phyloP scores from a whole-genome alignment of 2,113 vertebrate genomes.

The Forbesichthys agassizii region DNA sequence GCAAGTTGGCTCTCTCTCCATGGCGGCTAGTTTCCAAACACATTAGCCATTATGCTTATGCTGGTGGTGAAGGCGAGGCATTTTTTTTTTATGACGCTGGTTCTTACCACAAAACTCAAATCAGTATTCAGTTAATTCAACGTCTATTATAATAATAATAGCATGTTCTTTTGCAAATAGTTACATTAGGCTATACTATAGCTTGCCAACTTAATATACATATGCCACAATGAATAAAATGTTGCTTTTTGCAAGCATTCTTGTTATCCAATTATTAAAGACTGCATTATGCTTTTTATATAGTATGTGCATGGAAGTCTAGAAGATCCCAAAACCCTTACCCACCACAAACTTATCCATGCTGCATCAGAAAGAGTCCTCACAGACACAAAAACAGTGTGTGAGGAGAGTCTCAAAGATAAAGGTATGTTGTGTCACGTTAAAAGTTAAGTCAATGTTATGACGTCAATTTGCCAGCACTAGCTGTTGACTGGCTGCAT shows the following conservation, averaged over 20 bases:
- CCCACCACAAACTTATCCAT: conserved; percentile 93
- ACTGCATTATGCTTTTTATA: conserved; percentile 21
- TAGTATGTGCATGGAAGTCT: conserved; percentile 88
- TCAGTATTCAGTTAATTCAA: conserved; percentile 31
- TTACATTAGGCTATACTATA: background rate
- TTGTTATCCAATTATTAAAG: background rate
- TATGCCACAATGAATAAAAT: too few species aligned
- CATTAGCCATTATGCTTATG: background rate
- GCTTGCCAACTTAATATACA: background rate
- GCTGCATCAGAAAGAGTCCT: conserved; percentile 91
- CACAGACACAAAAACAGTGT: conserved; percentile 86
- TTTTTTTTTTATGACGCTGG: conserved; percentile 26
- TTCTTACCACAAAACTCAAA: conserved; percentile 38
- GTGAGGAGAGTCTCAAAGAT: conserved; percentile 92
- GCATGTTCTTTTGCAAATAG: conserved; percentile 1
- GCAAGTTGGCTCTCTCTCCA: conserved; percentile 49
- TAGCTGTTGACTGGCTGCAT: background rate
- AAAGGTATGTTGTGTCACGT: conserved; percentile 74
- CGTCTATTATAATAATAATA: conserved; percentile 30
- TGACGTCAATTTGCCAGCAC: too few species aligned
- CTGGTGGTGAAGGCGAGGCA: conserved; percentile 5
- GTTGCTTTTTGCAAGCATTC: background rate
- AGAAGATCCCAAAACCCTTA: conserved; percentile 93
- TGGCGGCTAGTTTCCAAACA: conserved; percentile 4
- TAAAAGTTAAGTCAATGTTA: background rate